Percentiles rank a stretch among this genome's conserved stretches.
Evolutionary conservation across 2,888 invertebrate genomes (phyloP).

Genomic region (Globia sparganii): DNA sequence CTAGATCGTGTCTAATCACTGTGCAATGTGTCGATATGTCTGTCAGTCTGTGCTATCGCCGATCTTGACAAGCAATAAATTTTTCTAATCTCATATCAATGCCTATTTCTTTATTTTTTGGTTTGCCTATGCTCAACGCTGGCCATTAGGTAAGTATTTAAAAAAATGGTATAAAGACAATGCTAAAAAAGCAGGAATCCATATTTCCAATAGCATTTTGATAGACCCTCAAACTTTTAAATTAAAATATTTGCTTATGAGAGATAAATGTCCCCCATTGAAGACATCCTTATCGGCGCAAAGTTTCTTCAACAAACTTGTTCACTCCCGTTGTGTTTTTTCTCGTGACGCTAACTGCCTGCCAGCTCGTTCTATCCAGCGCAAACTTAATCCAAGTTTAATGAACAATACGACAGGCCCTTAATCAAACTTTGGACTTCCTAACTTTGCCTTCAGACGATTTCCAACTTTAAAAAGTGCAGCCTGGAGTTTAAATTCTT

Average conservation of each 20-base stretch:
- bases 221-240: slow-evolving; percentile 44
- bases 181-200: background rate
- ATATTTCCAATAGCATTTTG: slow-evolving; percentile 18
- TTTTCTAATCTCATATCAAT: slow-evolving; percentile 27
- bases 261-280: slow-evolving; percentile 65
- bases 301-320: slow-evolving; percentile 81
- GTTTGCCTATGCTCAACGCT: background rate
- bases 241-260: slow-evolving; percentile 57
- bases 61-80: slow-evolving; percentile 56
- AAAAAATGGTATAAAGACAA: background rate
- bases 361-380: slow-evolving; percentile 89
- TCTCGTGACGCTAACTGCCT: slow-evolving; percentile 89
- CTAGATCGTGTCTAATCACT: slow-evolving; percentile 52
- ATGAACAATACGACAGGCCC: slow-evolving; percentile 91
- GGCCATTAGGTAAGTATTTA: background rate
- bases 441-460: slow-evolving; percentile 70
- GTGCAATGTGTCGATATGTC: slow-evolving; percentile 47
- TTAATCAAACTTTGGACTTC: slow-evolving; percentile 90
- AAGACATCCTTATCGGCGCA: slow-evolving; percentile 73
- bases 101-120: slow-evolving; percentile 9
- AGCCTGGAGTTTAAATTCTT: slow-evolving; percentile 66
- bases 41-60: slow-evolving; percentile 44
- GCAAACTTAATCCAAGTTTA: slow-evolving; percentile 91
- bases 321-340: slow-evolving; percentile 81
- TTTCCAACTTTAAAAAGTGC: slow-evolving; percentile 68